Conservation (phyloP, 1,140 invertebrate species). For the Penaeus indicus region DNA sequence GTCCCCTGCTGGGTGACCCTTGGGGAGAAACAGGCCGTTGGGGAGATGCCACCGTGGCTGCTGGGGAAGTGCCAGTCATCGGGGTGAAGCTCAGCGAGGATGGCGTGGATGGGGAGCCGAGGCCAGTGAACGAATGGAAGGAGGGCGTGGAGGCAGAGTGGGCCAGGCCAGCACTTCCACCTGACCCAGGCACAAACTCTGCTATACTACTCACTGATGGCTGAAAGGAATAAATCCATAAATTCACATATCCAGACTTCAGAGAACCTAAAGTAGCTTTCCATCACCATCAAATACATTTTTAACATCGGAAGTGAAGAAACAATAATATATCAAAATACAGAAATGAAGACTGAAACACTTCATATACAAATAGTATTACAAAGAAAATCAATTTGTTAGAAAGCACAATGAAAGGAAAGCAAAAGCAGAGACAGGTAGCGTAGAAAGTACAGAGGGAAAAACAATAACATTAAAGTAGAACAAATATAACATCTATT, state of each 20-base stretch:
- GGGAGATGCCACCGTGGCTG: conserved; percentile 46
- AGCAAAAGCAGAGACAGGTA: too few relatives aligned
- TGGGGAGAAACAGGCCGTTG: conserved; percentile 58
- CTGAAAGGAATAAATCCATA: conserved; percentile 30
- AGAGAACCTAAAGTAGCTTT: background rate
- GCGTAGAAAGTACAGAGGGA: too few relatives aligned
- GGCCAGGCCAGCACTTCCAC: conserved; percentile 47
- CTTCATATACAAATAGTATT: too few relatives aligned
- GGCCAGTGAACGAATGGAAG: conserved; percentile 65
- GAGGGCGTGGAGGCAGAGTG: conserved; percentile 66
- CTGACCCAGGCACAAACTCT: conserved; percentile 51
- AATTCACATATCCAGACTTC: background rate
- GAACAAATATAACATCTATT: too few relatives aligned
- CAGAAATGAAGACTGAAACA: too few relatives aligned
- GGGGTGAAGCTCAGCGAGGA: conserved; percentile 53
- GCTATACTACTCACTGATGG: conserved; percentile 50
- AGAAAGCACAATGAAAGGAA: too few relatives aligned
- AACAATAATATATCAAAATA: background rate
- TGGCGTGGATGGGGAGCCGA: conserved; percentile 46
- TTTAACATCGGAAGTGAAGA: background rate
- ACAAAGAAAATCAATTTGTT: too few relatives aligned
- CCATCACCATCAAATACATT: too few relatives aligned
- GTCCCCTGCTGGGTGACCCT: conserved; percentile 53
- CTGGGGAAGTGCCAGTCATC: conserved; percentile 53
- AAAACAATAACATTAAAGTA: too few relatives aligned